phyloP scores from a whole-genome alignment of 2,113 vertebrate genomes.

The Lagopus muta region DNA sequence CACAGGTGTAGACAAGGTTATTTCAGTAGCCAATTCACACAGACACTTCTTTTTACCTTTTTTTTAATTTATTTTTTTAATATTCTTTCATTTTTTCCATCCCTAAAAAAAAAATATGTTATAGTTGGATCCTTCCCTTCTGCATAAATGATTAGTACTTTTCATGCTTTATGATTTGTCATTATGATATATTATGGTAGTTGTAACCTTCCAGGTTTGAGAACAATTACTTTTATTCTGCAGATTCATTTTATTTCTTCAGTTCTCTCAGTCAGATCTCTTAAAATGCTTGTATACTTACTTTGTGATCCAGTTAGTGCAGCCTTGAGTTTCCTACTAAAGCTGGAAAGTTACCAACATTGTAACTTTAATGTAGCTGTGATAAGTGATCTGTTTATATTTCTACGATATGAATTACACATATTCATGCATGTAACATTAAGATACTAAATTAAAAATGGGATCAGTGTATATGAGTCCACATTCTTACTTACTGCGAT shows the following conservation, averaged over 20 bases:
- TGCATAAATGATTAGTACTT: background rate
- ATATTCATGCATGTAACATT: background rate
- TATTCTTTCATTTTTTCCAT: background rate
- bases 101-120: background rate
- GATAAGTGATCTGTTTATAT: background rate
- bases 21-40: background rate
- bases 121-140: background rate
- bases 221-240: background rate
- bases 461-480: fast-evolving
- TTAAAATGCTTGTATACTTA: background rate
- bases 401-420: background rate
- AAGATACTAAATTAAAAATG: background rate
- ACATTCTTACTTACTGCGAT: background rate
- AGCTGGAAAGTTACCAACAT: background rate
- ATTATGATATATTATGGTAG: background rate
- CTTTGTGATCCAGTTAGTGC: background rate
- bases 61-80: background rate
- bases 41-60: background rate
- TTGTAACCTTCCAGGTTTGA: background rate
- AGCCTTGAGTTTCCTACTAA: background rate
- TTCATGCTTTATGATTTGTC: background rate
- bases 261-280: background rate
- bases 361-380: background rate
- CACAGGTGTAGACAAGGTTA: background rate
- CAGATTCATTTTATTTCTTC: background rate